Evolutionary conservation across 2,113 vertebrate species (phyloP).

Genomic region (Melanotaenia duboulayi): DNA sequence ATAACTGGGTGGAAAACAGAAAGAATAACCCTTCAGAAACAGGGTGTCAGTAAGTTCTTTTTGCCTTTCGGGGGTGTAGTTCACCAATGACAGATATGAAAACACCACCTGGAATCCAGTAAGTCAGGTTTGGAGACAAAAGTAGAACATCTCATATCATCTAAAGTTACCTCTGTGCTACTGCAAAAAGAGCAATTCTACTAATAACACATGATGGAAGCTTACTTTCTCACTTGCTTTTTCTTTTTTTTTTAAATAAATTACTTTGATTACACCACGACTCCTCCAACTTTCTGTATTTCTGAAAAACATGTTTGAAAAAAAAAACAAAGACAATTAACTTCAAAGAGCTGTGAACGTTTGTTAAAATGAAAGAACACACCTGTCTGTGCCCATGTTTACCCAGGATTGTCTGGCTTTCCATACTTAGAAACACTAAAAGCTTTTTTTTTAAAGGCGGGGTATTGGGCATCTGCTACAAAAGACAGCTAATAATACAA

Average conservation of each 20-base stretch:
- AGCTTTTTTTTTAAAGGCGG: conserved; percentile 22
- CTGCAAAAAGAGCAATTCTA: too few relatives aligned
- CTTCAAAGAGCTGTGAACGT: neutral
- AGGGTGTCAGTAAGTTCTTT: too few relatives aligned
- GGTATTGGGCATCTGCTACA: conserved; percentile 12
- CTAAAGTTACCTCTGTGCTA: too few relatives aligned
- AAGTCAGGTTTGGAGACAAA: too few relatives aligned
- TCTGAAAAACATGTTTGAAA: neutral
- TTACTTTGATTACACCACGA: neutral
- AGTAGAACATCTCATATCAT: too few relatives aligned
- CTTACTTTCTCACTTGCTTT: too few relatives aligned
- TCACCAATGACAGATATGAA: too few relatives aligned
- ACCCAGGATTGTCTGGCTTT: conserved; percentile 44
- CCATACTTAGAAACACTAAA: conserved; percentile 27
- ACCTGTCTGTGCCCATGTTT: conserved; percentile 62
- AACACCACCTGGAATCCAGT: too few relatives aligned
- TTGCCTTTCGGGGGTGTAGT: too few relatives aligned
- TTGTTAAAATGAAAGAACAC: conserved; percentile 10
- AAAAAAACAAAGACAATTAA: neutral
- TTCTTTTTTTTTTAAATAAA: neutral
- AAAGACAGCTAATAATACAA: conserved; percentile 14
- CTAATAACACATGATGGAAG: too few relatives aligned
- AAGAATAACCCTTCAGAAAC: too few relatives aligned
- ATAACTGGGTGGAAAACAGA: too few relatives aligned
- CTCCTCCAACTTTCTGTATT: neutral